Percentiles rank a stretch among this genome's conserved stretches.
These are phyloP conservation scores for Paracanthobrama guichenoti DNA, from an alignment of 2,113 vertebrate genomes.

Conservation along the genomic window DNA sequence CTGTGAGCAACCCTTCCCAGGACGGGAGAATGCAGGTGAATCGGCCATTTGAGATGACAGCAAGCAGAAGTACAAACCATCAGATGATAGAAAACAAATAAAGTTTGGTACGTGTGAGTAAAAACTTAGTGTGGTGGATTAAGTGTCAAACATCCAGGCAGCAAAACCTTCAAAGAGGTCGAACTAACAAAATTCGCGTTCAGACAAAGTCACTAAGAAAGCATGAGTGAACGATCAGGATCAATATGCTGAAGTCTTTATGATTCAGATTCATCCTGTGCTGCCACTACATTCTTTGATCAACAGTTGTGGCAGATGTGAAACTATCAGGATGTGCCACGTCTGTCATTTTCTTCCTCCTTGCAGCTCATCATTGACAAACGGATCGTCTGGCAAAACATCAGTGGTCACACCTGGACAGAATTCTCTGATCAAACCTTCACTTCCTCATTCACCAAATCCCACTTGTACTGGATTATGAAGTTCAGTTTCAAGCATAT, in stretches of 20 bases:
- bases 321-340: not conserved
- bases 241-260: conserved; percentile 7
- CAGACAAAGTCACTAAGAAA: not conserved
- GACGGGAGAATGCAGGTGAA: conserved; percentile 23
- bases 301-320: conserved; percentile 17
- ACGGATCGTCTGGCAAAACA: not conserved
- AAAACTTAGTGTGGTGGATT: not conserved
- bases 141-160: conserved; percentile 4
- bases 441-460: not conserved
- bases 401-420: not conserved
- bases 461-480: conserved; percentile 18
- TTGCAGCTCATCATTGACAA: conserved; percentile 6
- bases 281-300: conserved; percentile 33
- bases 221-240: conserved; percentile 18
- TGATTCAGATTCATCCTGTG: not conserved
- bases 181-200: not conserved
- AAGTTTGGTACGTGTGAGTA: not conserved
- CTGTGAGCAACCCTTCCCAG: conserved; percentile 44
- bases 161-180: not conserved
- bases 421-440: conserved; percentile 1
- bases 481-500: conserved; percentile 18
- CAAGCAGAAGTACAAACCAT: conserved; percentile 17
- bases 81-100: conserved; percentile 11
- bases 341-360: not conserved
- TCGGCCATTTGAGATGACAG: not conserved